phyloP scores from a whole-genome alignment of 2,113 vertebrate genomes.

The Eurypyga helias region DNA sequence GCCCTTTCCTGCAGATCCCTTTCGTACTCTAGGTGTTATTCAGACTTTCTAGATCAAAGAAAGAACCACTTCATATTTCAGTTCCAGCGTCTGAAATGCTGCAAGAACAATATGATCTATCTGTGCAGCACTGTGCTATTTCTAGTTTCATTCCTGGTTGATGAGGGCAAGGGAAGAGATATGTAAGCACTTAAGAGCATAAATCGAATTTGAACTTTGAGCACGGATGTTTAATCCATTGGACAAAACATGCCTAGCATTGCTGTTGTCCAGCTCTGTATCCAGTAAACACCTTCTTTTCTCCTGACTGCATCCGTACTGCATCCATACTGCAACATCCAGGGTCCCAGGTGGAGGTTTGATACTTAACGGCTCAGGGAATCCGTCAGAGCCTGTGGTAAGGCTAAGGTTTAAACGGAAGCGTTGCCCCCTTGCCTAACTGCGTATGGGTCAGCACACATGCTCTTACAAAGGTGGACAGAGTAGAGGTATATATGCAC shows the following conservation, averaged over 20 bases:
- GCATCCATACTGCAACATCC: neutral
- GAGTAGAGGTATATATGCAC: neutral
- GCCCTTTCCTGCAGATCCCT: neutral
- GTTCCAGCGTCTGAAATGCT: neutral
- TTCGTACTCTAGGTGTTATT: slow-evolving; percentile 19
- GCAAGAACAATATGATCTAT: neutral
- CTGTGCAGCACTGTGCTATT: neutral
- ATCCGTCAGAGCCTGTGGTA: neutral
- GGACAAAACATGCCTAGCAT: neutral
- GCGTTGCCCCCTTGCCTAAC: neutral
- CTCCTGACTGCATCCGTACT: neutral
- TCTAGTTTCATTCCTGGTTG: neutral
- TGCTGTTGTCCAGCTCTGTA: neutral
- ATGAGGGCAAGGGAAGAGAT: neutral
- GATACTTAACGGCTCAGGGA: neutral
- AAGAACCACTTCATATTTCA: slow-evolving; percentile 20
- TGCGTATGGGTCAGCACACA: neutral
- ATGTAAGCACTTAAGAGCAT: neutral
- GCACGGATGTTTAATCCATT: neutral
- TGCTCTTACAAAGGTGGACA: neutral
- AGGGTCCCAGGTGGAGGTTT: neutral
- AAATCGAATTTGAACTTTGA: neutral
- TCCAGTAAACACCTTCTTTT: neutral
- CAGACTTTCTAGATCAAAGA: slow-evolving; percentile 20
- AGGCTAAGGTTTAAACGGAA: neutral